These are phyloP conservation scores for Brachionus asplanchnoidis DNA, from an alignment of 1,140 invertebrate genomes.

Conservation along the genomic window DNA sequence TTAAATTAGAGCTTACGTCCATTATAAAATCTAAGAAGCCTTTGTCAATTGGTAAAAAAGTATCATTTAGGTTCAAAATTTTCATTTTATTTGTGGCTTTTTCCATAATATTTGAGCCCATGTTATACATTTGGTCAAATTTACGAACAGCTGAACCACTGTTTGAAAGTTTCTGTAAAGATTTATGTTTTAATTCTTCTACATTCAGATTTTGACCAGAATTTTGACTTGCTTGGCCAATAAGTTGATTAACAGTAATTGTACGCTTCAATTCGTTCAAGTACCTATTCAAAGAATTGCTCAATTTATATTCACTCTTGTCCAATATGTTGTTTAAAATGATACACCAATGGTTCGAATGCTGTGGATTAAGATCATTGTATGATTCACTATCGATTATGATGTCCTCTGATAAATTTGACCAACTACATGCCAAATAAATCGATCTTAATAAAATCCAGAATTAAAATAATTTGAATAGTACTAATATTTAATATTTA, in stretches of 20 bases:
- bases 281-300: constrained; percentile 2
- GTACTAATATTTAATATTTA: constrained; percentile 9
- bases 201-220: background rate
- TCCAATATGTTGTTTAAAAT: constrained; percentile 17
- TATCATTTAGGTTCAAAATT: constrained; percentile 57
- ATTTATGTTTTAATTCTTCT: constrained; percentile 21
- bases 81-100: constrained; percentile 49
- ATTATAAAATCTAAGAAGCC: constrained; percentile 71
- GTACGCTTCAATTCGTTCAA: constrained; percentile 9
- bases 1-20: constrained; percentile 48
- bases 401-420: constrained; percentile 73
- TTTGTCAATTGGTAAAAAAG: constrained; percentile 65
- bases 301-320: constrained; percentile 35
- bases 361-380: constrained; percentile 77
- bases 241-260: background rate
- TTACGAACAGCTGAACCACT: background rate
- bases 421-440: constrained; percentile 78
- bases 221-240: background rate
- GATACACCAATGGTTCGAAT: constrained; percentile 71
- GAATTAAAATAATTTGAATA: background rate
- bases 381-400: constrained; percentile 75
- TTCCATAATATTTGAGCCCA: constrained; percentile 45
- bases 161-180: constrained; percentile 13
- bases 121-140: constrained; percentile 13
- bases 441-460: constrained; percentile 63